Base-by-base conservation (phyloP, 2,113 vertebrate species). In the Synodontis membranacea region DNA sequence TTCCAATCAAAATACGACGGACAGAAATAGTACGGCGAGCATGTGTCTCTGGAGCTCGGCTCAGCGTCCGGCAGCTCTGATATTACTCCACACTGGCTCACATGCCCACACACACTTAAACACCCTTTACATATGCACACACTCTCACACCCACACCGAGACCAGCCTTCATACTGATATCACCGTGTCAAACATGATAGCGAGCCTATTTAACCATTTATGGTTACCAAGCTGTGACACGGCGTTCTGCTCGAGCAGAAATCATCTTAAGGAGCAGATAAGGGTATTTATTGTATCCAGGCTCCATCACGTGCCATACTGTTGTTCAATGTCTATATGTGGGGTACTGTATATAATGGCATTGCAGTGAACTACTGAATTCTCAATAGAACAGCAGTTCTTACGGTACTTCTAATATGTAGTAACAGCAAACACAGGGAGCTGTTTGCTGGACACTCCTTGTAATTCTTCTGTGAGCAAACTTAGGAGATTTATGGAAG, bases 1-100 rank as follows among this genome's bases (percentile, higher is more conserved):
- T 80, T 86, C 84, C 84, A 87, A 89, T 70, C 84, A 78, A 88
- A 86, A 76, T 56, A 81, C 39, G 10, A 23, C 44, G 37, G 75
- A 82, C 84, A 88, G 84, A 90, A 90, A 86, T 90, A 90, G 82
- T 60, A 54, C 75, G 60, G 82, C 50, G 75, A 83, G 66, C 84
- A 89, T 78, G 81, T 74, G 88, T 82, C 86, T 80, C 76, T 89
- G 86, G 86, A 88, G 82, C 78, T 62, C 37, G 66, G 86, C 76
- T 84, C 84, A 81, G 82, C 15, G 75, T 84, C 84, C 81, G 84
- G 70, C 86, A 82, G 50, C 84, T 83, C 44, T 42, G 44, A 56
- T 85, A 82, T 79, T 52, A 78, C 66, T 50, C 50, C 89, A 87
- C 44, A 86, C 83, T 60, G 34, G 44, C 52, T 46, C 74, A 84